Conservation (phyloP, 1,140 invertebrate genomes). For the Wasmannia auropunctata region DNA sequence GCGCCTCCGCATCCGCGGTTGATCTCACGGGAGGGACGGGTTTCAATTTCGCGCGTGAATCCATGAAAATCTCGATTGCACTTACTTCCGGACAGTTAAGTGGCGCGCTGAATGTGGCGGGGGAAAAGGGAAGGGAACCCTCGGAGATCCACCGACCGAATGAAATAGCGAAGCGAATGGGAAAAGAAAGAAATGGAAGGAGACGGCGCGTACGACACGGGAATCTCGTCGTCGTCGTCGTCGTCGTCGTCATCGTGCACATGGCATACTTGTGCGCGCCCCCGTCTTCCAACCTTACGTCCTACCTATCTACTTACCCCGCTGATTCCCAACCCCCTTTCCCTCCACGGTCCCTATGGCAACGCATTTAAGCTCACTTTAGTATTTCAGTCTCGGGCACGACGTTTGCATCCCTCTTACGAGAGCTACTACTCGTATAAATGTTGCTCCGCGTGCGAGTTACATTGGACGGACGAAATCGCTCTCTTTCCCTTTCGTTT, state of each 20-base stretch:
- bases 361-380: slow-evolving; percentile 79
- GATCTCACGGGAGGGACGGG: slow-evolving; percentile 8
- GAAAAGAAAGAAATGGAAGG: not conserved
- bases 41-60: slow-evolving; percentile 59
- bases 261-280: not conserved
- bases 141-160: not conserved
- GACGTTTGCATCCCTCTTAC: slow-evolving; percentile 66
- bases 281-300: not conserved
- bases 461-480: not conserved
- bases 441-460: slow-evolving; percentile 51
- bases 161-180: slow-evolving; percentile 27
- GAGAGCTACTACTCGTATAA: slow-evolving; percentile 59
- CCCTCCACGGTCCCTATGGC: slow-evolving; percentile 79
- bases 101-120: slow-evolving; percentile 3
- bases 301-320: slow-evolving; percentile 7
- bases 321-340: slow-evolving; percentile 32
- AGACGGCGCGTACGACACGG: not conserved
- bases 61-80: slow-evolving; percentile 60
- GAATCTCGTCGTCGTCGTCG: not conserved
- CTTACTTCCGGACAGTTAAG: slow-evolving; percentile 57
- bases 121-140: not conserved
- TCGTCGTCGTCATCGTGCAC: slow-evolving; percentile 18
- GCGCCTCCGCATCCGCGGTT: not conserved
- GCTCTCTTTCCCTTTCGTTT: not conserved
- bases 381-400: slow-evolving; percentile 75